Evolutionary conservation across 2,797 vertebrate genomes (phyloP).

Genomic region (Helicolenus hilgendorfi): DNA sequence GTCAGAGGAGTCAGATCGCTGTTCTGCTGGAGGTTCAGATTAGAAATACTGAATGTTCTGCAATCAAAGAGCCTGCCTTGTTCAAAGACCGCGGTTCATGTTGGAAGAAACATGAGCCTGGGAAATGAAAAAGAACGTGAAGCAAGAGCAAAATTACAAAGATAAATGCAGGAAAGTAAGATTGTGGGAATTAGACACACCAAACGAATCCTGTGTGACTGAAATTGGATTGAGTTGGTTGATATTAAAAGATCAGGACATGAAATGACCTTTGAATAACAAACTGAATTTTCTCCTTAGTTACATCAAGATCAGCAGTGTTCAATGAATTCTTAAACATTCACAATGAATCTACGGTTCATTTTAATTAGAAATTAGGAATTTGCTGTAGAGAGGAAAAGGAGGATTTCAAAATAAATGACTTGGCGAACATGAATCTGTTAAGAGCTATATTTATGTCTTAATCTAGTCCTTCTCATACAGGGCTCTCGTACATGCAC

Average conservation of each 20-base stretch:
- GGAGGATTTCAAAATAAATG: not conserved
- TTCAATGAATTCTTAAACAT: not conserved
- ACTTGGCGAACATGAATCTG: not conserved
- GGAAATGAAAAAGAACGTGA: constrained; percentile 6
- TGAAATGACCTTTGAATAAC: constrained; percentile 10
- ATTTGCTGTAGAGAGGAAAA: not conserved
- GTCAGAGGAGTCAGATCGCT: constrained; percentile 52
- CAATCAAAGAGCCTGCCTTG: constrained; percentile 49
- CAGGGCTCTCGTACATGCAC: not conserved
- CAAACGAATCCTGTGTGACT: not conserved
- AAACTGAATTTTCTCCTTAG: not conserved
- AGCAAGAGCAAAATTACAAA: constrained; percentile 29
- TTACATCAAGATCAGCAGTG: not conserved
- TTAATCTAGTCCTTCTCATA: not conserved
- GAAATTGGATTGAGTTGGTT: not conserved
- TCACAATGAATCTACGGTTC: not conserved
- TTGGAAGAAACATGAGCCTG: constrained; percentile 21
- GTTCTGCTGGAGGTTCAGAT: constrained; percentile 21
- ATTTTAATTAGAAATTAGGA: not conserved
- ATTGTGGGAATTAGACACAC: not conserved
- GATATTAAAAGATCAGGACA: constrained; percentile 27
- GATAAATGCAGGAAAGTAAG: constrained; percentile 4
- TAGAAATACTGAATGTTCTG: constrained; percentile 33
- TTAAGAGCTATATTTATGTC: constrained; percentile 10
- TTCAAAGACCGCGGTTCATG: constrained; percentile 28